These are phyloP conservation scores for Beris chalybata DNA, from an alignment of 2,888 invertebrate species.

Conservation along the genomic window DNA sequence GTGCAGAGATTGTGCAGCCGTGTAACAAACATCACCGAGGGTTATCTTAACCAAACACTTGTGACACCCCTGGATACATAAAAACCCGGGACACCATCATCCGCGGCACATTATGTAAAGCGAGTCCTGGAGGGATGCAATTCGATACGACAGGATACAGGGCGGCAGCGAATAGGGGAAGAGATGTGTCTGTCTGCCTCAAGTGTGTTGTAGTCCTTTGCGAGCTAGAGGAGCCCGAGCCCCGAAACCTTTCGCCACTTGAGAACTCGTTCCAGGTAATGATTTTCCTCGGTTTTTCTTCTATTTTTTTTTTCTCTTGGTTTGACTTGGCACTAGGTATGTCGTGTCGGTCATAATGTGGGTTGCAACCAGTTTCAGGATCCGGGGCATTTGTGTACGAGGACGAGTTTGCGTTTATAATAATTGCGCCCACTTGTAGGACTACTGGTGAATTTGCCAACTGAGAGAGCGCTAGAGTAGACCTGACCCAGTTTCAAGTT, in stretches of 20 bases:
- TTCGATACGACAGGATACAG: slow-evolving; percentile 31
- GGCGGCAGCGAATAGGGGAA: slow-evolving; percentile 31
- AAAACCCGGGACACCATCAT: slow-evolving; percentile 22
- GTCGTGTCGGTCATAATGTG: background rate
- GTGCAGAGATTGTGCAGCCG: slow-evolving; percentile 13
- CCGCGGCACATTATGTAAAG: slow-evolving; percentile 6
- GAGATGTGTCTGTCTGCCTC: slow-evolving; percentile 15
- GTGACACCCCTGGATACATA: slow-evolving; percentile 30
- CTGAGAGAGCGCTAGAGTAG: background rate
- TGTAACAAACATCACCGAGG: slow-evolving; percentile 34
- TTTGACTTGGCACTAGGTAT: slow-evolving; percentile 7
- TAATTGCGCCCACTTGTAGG: background rate
- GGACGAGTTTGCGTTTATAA: slow-evolving; percentile 4
- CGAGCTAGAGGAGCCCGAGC: too few relatives aligned
- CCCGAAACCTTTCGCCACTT: slow-evolving; percentile 16
- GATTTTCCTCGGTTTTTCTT: slow-evolving; percentile 5
- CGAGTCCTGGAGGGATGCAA: slow-evolving; percentile 26
- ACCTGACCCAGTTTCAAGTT: slow-evolving; percentile 25
- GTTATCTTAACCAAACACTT: slow-evolving; percentile 35
- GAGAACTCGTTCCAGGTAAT: slow-evolving; percentile 20
- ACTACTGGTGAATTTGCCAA: background rate
- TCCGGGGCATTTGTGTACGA: slow-evolving; percentile 2
- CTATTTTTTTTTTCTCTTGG: slow-evolving; percentile 3
- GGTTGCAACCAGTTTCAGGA: slow-evolving; percentile 5
- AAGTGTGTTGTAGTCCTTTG: slow-evolving; percentile 26